Conservation (phyloP, 2,888 invertebrate genomes). For the Monopis laevigella region DNA sequence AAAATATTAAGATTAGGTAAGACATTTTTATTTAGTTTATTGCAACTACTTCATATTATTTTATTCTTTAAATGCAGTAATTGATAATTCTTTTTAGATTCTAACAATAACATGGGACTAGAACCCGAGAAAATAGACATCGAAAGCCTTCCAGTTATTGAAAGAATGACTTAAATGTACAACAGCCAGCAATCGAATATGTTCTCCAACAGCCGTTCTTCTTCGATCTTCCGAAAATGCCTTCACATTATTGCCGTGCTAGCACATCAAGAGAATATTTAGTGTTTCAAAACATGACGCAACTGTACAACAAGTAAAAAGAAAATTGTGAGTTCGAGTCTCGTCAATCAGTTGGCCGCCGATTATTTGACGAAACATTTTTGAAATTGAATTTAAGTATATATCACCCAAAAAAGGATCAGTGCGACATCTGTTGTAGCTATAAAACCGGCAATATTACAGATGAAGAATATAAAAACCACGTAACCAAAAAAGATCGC, state of each 20-base stretch:
- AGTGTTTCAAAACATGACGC: constrained; percentile 13
- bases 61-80: neutral
- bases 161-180: constrained; percentile 5
- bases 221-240: constrained; percentile 17
- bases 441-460: constrained; percentile 21
- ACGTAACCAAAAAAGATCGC: constrained; percentile 19
- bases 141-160: neutral
- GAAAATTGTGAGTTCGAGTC: constrained; percentile 16
- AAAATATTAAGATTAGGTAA: no score
- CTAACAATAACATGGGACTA: no score
- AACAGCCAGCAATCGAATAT: no score
- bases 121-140: no score
- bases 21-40: no score
- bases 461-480: constrained; percentile 19
- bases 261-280: constrained; percentile 20
- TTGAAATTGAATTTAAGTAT: constrained; percentile 19
- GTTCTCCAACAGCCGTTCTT: neutral
- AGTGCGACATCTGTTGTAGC: constrained; percentile 21
- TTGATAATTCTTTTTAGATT: no score
- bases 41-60: neutral
- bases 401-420: constrained; percentile 23
- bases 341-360: constrained; percentile 15
- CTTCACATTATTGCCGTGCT: constrained; percentile 22
- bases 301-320: constrained; percentile 19
- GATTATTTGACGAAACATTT: constrained; percentile 20